Base-by-base conservation (phyloP, 1,140 invertebrate species). In the Eumaeus atala region DNA sequence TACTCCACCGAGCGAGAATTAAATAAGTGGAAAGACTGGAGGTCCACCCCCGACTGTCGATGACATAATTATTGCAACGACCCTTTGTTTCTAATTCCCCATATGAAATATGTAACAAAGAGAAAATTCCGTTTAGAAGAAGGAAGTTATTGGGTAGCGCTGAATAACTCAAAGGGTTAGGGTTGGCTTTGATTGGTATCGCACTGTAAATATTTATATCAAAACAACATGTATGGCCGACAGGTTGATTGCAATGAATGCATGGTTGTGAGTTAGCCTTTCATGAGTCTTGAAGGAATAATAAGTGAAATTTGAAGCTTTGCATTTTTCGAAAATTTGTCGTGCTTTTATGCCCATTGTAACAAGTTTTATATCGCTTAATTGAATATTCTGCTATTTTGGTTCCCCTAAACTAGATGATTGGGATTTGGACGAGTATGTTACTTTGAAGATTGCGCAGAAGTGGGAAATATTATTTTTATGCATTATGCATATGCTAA, bases 81-180 rank as follows among this genome's bases (percentile, higher is more conserved):
- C 71, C 77, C 76, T 68, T 74, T 66, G 58, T 70, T 63, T 67
- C 61, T 54, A 54, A 65, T 66, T 65, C 69, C 72, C 74, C 12
- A 44, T 14, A 79, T 81, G 70, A 77, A 79, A 79, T 74, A 79
- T 78, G 67, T 66, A 84, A 79, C 77, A 81, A 81, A 77, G 66
- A 61, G 64, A 69, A 62, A 50, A 21, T 48, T 64, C 64, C 70
- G 71, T 67, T 67, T 67, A 62, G 64, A 74, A 72, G 77, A 71
- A 69, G 71, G 66, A 66, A 61, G 63, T 70, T 56, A 59, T 58
- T n/a, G n/a, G 61, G 53, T 40, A 54, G 60, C 56, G 64, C 55
- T 78, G 74, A 78, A 80, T 83, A 77, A 72, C 54, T 74, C 64
- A 82, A 64, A 64, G 67, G 67, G 69, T 64, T 37, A 58, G 55